Percentiles rank a stretch among this genome's conserved stretches.
phyloP scores from a whole-genome alignment of 35 echinoderm and acorn worm species.

The Amphiura filiformis region DNA sequence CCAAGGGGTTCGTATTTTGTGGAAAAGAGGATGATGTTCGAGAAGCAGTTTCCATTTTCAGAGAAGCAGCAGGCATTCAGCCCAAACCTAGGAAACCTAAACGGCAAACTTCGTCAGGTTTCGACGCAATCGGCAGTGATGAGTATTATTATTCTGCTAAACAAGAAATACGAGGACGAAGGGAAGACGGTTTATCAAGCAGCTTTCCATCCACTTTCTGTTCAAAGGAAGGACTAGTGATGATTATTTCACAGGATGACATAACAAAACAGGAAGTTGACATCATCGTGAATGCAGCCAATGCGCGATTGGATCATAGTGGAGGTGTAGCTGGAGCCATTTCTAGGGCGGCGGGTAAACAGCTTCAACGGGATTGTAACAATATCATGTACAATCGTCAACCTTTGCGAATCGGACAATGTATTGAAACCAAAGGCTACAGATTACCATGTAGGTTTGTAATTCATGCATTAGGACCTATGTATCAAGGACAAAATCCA shows the following conservation, averaged over 20 bases:
- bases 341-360: conserved; percentile 12
- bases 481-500: conserved; percentile 30
- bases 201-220: not conserved
- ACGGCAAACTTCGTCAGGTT: not conserved
- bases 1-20: not conserved
- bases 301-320: conserved; percentile 12
- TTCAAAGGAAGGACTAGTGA: not conserved
- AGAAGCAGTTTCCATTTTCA: not conserved
- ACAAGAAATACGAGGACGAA: not conserved
- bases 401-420: not conserved
- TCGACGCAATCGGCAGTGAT: too few relatives aligned
- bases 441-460: conserved; percentile 32
- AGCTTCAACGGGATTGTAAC: conserved; percentile 23
- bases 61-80: not conserved
- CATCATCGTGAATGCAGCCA: conserved; percentile 52
- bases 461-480: conserved; percentile 54
- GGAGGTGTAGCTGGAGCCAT: conserved; percentile 51
- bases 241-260: not conserved
- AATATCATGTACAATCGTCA: not conserved
- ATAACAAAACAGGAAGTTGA: conserved; percentile 32
- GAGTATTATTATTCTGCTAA: not conserved
- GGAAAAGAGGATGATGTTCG: not conserved
- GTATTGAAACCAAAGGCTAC: conserved; percentile 19
- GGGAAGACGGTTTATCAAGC: not conserved
- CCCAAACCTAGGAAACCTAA: not conserved